A percentile compares a stretch with the other conserved stretches of the same genome.
These are phyloP conservation scores for Nerophis ophidion DNA, from an alignment of 2,113 vertebrate genomes.

Conservation along the genomic window DNA sequence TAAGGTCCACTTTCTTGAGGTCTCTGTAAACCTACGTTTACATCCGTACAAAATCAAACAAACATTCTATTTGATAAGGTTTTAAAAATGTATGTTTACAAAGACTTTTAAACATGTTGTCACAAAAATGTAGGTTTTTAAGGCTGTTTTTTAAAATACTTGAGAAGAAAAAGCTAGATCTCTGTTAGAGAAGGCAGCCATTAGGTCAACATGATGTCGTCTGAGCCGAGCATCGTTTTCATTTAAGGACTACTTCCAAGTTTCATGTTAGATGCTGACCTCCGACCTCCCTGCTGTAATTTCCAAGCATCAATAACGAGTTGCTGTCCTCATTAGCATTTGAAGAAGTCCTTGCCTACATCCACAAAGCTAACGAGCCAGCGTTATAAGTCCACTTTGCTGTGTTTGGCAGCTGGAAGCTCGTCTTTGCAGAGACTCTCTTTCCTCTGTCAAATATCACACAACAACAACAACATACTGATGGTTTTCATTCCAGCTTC, in stretches of 20 bases:
- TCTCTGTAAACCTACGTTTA: too few species aligned
- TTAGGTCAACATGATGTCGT: neutral
- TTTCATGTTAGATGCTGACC: conserved; percentile 11
- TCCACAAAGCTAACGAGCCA: conserved; percentile 1
- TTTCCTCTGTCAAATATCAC: conserved; percentile 22
- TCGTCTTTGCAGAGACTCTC: conserved; percentile 36
- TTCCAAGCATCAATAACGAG: conserved; percentile 21
- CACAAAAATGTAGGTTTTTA: too few species aligned
- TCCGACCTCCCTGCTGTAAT: conserved; percentile 7
- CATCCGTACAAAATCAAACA: too few species aligned
- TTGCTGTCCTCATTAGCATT: conserved; percentile 33
- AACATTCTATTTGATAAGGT: too few species aligned
- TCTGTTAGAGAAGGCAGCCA: neutral
- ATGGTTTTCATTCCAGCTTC: conserved; percentile 63
- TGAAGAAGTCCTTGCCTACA: conserved; percentile 18
- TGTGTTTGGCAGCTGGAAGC: conserved; percentile 28
- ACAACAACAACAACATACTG: conserved; percentile 20
- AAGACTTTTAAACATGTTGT: too few species aligned
- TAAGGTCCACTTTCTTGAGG: too few species aligned
- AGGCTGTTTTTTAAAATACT: too few species aligned
- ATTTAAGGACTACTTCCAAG: conserved; percentile 10
- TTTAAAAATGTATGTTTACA: too few species aligned
- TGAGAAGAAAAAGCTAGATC: too few species aligned
- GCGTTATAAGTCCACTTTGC: conserved; percentile 1
- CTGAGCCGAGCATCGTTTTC: conserved; percentile 1